Evolutionary conservation across 2,113 vertebrate species (phyloP).

Genomic region (Muscicapa adusta): DNA sequence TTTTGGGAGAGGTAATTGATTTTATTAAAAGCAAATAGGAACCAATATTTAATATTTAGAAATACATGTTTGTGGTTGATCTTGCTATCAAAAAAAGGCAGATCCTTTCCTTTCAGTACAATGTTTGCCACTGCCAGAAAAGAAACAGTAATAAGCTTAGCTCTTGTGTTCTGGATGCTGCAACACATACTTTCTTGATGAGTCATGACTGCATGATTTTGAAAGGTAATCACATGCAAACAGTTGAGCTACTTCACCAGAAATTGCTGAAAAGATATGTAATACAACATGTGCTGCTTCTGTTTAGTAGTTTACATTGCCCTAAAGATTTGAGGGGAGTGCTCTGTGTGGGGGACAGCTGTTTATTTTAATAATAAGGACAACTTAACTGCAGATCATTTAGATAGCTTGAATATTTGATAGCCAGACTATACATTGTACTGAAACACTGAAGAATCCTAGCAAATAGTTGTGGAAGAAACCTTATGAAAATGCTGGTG

Average conservation of each 20-base stretch:
- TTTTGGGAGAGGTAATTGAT: neutral
- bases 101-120: neutral
- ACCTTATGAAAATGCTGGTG: neutral
- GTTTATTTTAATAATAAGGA: neutral
- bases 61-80: neutral
- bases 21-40: neutral
- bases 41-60: neutral
- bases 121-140: neutral
- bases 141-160: neutral
- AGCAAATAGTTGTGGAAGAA: neutral
- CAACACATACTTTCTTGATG: neutral
- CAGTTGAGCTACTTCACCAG: neutral
- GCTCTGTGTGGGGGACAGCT: neutral
- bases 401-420: neutral
- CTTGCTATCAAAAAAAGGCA: neutral
- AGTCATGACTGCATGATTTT: conserved; percentile 51
- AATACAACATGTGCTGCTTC: neutral
- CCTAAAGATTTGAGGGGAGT: neutral
- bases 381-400: neutral
- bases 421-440: neutral
- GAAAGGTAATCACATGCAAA: conserved; percentile 36
- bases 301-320: neutral
- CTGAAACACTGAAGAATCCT: neutral
- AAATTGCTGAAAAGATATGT: neutral
- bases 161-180: conserved; percentile 3